Evolutionary conservation across 2,797 vertebrate species (phyloP).

Genomic region (Oryzias sinensis): DNA sequence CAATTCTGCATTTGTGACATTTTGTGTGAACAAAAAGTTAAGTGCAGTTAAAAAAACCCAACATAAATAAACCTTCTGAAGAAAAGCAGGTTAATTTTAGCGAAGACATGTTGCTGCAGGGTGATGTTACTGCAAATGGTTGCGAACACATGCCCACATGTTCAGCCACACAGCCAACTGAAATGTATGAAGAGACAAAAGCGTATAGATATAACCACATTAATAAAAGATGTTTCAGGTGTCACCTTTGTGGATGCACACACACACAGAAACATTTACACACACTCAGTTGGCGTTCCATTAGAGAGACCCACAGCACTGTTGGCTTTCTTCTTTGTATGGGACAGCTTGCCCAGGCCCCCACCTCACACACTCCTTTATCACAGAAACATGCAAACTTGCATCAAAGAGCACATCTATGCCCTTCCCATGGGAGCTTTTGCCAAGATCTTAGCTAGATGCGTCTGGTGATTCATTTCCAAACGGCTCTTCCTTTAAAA

Average conservation of each 20-base stretch:
- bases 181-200: slow-evolving; percentile 42
- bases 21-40: too few species aligned
- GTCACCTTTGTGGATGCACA: slow-evolving; percentile 44
- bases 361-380: slow-evolving; percentile 10
- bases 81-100: too few species aligned
- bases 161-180: slow-evolving; percentile 26
- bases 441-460: background rate
- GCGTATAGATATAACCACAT: slow-evolving; percentile 40
- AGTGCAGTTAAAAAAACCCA: too few species aligned
- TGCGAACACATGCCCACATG: slow-evolving; percentile 42
- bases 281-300: slow-evolving; percentile 43
- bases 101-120: background rate
- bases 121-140: background rate
- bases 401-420: too few species aligned
- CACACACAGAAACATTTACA: slow-evolving; percentile 11
- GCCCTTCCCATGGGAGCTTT: background rate
- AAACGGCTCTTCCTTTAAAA: slow-evolving; percentile 20
- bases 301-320: slow-evolving; percentile 63
- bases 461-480: too few species aligned
- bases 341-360: slow-evolving; percentile 38
- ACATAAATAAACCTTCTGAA: too few species aligned
- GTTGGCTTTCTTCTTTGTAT: slow-evolving; percentile 66
- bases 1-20: too few species aligned
- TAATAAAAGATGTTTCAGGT: slow-evolving; percentile 66
- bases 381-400: slow-evolving; percentile 2